Evolutionary conservation across 2,888 invertebrate species (phyloP).

Genomic region (Pogonocherus hispidulus): DNA sequence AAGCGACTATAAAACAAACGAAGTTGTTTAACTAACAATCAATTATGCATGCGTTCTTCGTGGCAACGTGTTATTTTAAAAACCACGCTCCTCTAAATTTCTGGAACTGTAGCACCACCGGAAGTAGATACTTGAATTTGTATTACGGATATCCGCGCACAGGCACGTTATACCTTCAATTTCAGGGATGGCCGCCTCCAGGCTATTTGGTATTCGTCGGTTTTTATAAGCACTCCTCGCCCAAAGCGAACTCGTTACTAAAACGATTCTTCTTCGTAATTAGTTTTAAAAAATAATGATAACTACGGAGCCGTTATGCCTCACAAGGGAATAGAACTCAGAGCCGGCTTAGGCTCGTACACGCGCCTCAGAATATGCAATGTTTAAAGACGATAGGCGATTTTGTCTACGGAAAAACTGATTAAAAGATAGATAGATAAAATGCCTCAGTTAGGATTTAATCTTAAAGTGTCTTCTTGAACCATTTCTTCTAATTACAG

Average conservation of each 20-base stretch:
- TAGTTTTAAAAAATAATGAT: conserved; percentile 21
- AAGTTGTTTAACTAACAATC: too few species aligned
- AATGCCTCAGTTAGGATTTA: too few species aligned
- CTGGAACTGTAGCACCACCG: background rate
- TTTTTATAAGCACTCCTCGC: background rate
- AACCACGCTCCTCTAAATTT: background rate
- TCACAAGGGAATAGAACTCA: background rate
- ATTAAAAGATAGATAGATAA: too few species aligned
- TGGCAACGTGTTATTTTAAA: too few species aligned
- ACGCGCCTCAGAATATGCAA: too few species aligned
- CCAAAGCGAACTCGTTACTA: background rate
- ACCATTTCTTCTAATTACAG: too few species aligned
- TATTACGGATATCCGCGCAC: conserved; percentile 6
- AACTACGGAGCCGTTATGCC: background rate
- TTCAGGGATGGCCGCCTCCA: conserved; percentile 2
- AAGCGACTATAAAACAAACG: too few species aligned
- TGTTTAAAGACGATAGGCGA: too few species aligned
- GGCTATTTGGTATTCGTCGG: conserved; percentile 1
- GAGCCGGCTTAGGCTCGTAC: too few species aligned
- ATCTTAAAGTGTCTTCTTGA: too few species aligned
- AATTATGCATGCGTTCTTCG: too few species aligned
- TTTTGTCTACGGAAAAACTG: too few species aligned
- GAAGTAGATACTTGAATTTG: conserved; percentile 6
- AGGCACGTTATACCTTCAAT: conserved; percentile 9
- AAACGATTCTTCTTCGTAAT: background rate